These are phyloP conservation scores for crab-eating macaque (Macaca fascicularis) DNA, from an alignment of 2,113 vertebrate genomes.

Conservation along the genomic window T2T-MFA8v1.1 NC_088380.1:91234501-91235000, in stretches of 20 bases:
- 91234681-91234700: not conserved
- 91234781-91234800: not conserved
- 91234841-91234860: not conserved
- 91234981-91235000: not conserved
- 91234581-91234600: not conserved
- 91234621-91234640: not conserved
- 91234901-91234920: not conserved
- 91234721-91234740: not conserved
- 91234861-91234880: not conserved
- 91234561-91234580: not conserved
- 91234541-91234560: not conserved
- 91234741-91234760: constrained; percentile 11
- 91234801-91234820: not conserved
- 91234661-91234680: not conserved
- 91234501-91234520: not conserved
- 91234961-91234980: not conserved
- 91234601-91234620: not conserved
- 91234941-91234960: not conserved
- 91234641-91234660: not conserved
- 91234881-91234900: not conserved
- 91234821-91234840: not conserved
- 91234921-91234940: not conserved
- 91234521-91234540: not conserved
- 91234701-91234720: not conserved
- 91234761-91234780: not conserved